Evolutionary conservation across 2,888 invertebrate genomes (phyloP), one percentile per base, ranked within the genome.

Genomic region (Drosophila aldrichi): DNA sequence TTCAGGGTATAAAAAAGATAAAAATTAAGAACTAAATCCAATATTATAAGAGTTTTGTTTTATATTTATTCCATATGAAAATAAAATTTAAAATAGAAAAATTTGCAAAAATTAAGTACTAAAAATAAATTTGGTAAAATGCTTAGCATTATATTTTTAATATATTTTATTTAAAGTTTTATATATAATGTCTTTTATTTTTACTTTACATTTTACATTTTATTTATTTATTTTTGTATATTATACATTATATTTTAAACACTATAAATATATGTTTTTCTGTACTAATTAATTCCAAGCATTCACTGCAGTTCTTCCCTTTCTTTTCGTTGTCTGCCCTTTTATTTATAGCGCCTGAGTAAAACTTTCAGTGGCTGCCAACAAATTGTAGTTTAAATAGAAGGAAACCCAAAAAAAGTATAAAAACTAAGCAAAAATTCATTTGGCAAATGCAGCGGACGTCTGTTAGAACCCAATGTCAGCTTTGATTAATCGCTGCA

Each of bases 401-500:
- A 22, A 16, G 44, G 34, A n/a, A 44, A 32, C 20, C 16, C 16
- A 25, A 40, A 38, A 25, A n/a, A 16, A 20, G 10, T 9, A 20
- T 0, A n/a, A 41, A 43, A 52, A 9, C 9, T 22, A 46, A 25
- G 44, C 16, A 22, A 25, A 63, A 74, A 68, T 49, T 41, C 60
- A 71, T 79, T 81, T 73, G 68, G 41, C 73, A 76, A 83, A 60
- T 74, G 78, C 80, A 80, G 71, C 55, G 14, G 49, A 66, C 65
- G 36, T 10, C 57, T 34, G 36, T 2, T 43, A 63, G 67, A n/a
- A 22, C 20, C 41, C 38, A 40, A 49, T 57, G 70, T 40, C 61
- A 52, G 29, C n/a, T 70, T 70, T 79, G 77, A 77, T 77, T 77
- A 77, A 68, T 71, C 62, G 59, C 71, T 20, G 63, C 51, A 54